These are phyloP conservation scores for Sisor rabdophorus DNA, from an alignment of 2,113 vertebrate genomes.

Conservation along the genomic window DNA sequence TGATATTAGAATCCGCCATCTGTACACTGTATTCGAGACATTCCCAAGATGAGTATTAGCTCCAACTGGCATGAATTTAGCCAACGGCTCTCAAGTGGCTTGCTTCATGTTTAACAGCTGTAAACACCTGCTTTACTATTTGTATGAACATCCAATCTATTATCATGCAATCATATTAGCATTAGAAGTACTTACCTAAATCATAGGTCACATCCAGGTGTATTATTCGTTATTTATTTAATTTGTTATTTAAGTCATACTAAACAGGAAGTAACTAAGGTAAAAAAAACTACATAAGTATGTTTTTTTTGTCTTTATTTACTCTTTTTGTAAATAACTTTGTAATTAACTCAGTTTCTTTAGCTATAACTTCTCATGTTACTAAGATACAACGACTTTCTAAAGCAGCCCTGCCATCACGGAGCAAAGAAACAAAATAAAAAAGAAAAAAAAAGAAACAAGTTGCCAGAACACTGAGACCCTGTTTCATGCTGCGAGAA, in stretches of 20 bases:
- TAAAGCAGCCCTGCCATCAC: constrained; percentile 30
- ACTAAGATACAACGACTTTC: constrained; percentile 38
- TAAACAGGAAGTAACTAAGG: neutral
- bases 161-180: constrained; percentile 15
- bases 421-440: constrained; percentile 39
- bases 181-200: neutral
- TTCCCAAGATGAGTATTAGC: constrained; percentile 13
- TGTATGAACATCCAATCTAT: constrained; percentile 19
- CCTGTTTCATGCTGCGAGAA: constrained; percentile 35
- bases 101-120: constrained; percentile 27
- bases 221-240: neutral
- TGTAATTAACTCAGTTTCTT: neutral
- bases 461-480: constrained; percentile 46
- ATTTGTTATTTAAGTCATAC: neutral
- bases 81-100: constrained; percentile 32
- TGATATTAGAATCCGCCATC: constrained; percentile 41
- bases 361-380: constrained; percentile 2
- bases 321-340: neutral
- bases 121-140: constrained; percentile 5
- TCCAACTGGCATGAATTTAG: constrained; percentile 33
- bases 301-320: neutral
- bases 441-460: constrained; percentile 41
- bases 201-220: neutral
- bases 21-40: constrained; percentile 28
- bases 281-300: too few relatives aligned